Evolutionary conservation across 1,140 invertebrate species (phyloP).

Genomic region (Aphidius ervi): DNA sequence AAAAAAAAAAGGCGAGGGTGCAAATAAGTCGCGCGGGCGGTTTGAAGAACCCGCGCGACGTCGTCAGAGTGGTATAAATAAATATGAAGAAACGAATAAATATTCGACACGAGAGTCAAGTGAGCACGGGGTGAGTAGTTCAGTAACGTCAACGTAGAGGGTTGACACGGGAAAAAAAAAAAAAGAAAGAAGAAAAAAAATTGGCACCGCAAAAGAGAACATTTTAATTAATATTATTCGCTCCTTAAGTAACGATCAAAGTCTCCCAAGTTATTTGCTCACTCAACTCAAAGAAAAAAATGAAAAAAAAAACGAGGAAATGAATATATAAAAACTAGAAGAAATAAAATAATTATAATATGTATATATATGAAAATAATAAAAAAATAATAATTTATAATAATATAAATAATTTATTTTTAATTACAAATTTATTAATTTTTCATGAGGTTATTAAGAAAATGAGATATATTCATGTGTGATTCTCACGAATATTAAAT

Average conservation of each 20-base stretch:
- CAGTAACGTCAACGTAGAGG: constrained; percentile 17
- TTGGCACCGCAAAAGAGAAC: constrained; percentile 37
- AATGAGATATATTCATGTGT: not conserved
- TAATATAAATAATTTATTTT: too few relatives aligned
- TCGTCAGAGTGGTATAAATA: constrained; percentile 40
- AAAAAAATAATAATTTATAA: not conserved
- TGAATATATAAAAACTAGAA: not conserved
- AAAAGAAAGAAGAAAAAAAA: constrained; percentile 30
- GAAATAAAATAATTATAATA: constrained; percentile 5
- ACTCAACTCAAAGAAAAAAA: constrained; percentile 1
- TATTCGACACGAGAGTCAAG: constrained; percentile 46
- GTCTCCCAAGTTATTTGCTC: constrained; percentile 20
- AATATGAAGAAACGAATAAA: constrained; percentile 50
- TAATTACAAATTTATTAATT: too few relatives aligned
- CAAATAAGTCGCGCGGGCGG: constrained; percentile 43
- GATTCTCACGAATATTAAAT: not conserved
- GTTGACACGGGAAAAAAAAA: constrained; percentile 20
- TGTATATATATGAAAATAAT: not conserved
- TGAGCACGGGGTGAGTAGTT: constrained; percentile 25
- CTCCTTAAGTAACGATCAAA: constrained; percentile 48
- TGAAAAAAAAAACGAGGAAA: constrained; percentile 1
- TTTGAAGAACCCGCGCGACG: constrained; percentile 8
- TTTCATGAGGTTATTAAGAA: not conserved
- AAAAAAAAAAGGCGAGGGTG: constrained; percentile 26
- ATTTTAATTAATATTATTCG: constrained; percentile 53